A percentile compares a stretch with the other conserved stretches of the same genome.
phyloP scores from a whole-genome alignment of 1,140 invertebrate species.

The Metaphire vulgaris region DNA sequence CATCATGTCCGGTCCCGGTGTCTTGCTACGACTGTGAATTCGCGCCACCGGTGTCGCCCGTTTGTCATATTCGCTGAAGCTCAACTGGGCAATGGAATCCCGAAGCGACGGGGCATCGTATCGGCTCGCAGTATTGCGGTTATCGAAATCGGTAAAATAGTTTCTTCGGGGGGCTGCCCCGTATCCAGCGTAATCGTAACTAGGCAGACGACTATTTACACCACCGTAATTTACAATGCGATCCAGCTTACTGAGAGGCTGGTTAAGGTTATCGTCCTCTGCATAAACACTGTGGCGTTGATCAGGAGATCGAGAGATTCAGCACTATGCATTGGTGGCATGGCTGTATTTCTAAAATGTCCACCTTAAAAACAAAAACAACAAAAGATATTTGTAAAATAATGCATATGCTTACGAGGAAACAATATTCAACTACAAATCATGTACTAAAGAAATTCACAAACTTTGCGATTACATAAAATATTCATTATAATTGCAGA shows the following conservation, averaged over 20 bases:
- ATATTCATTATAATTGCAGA: too few species aligned
- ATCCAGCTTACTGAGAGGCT: not conserved
- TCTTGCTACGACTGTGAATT: slow-evolving; percentile 41
- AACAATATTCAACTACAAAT: too few species aligned
- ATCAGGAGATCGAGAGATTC: too few species aligned
- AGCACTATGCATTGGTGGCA: too few species aligned
- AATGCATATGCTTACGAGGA: too few species aligned
- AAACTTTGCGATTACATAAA: too few species aligned
- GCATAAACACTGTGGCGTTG: not conserved
- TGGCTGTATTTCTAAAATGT: too few species aligned
- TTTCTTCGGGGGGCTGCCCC: not conserved
- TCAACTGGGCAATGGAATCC: not conserved
- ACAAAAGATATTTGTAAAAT: too few species aligned
- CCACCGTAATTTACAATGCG: not conserved
- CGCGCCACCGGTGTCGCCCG: not conserved
- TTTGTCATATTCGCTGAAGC: not conserved
- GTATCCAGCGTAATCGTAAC: not conserved
- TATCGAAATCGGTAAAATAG: not conserved
- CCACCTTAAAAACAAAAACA: too few species aligned
- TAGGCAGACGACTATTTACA: not conserved
- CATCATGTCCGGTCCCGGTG: slow-evolving; percentile 50
- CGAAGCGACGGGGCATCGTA: too few species aligned
- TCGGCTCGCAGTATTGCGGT: not conserved
- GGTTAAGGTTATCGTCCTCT: not conserved
- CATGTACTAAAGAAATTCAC: too few species aligned